Evolutionary conservation across 2,888 invertebrate genomes (phyloP), one percentile per base, ranked within the genome.

Genomic region (Dicyrtoma fusca): DNA sequence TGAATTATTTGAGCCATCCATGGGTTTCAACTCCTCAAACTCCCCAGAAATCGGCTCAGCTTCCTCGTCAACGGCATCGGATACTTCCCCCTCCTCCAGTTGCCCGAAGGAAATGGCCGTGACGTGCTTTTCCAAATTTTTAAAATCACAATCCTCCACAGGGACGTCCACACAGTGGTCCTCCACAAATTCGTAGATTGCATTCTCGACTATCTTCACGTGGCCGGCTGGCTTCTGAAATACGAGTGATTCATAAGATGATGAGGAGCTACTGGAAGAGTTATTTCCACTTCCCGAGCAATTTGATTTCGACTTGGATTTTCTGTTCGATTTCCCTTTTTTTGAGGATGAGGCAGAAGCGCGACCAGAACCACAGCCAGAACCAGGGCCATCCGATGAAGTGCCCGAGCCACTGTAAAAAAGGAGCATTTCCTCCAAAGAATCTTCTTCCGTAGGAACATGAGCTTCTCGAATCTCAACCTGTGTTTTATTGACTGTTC

Each of bases 161-260:
- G 23, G 21, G 1, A 66, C 19, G 8, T 65, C 71, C 13, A 1
- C 3, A 25, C 62, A 14, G 1, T 47, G 47, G 14, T 69, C 59
- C 0, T 68, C 72, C 6, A 13, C 25, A 26, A 74, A 74, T 13
- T 69, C 51, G 23, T 45, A 59, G 14, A 47, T n/a, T 14, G 59
- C 49, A 59, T 74, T 72, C 45, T 72, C 63, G 0, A 76, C 70
- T 6, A 78, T 63, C 47, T 76, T 71, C 19, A 77, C 77, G 13
- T 65, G 71, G 6, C 72, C 71, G 1, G 68, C 61, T 5, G 74
- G 71, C 13, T 57, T 65, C 1, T 71, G 57, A 13, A 75, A 42
- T 5, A 72, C 61, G 13, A 78, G 51, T 19, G 77, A 78, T 23
- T 77, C 77, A 25, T 77, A 77, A 0, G 77, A 77, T 10, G 76